Conservation (phyloP, 2,113 vertebrate species). For the Pongo abelii region DNA sequence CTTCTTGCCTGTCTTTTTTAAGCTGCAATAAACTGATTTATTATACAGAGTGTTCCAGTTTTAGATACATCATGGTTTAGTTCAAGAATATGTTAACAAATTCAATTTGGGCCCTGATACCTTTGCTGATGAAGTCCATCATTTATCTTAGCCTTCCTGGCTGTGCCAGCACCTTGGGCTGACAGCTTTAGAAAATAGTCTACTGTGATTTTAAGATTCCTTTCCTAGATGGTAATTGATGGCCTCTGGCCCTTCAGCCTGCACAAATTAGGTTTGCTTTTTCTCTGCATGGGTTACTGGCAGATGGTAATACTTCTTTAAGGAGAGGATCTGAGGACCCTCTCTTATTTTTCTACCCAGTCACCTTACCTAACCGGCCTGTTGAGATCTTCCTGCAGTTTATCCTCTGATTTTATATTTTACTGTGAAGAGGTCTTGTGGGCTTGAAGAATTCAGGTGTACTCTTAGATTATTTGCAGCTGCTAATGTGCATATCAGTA, state of each 20-base stretch:
- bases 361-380: neutral
- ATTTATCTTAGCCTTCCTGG: neutral
- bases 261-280: neutral
- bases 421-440: neutral
- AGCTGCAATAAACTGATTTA: neutral
- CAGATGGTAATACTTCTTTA: neutral
- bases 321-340: neutral
- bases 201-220: neutral
- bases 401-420: neutral
- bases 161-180: neutral
- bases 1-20: neutral
- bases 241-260: neutral
- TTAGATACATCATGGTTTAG: neutral
- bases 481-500: neutral
- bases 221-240: neutral
- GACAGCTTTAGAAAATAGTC: neutral
- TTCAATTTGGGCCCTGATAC: neutral
- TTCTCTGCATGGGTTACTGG: neutral
- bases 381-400: neutral
- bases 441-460: slow-evolving; percentile 19
- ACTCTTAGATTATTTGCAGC: neutral
- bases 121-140: neutral
- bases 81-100: slow-evolving; percentile 36
- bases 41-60: slow-evolving; percentile 11
- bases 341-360: neutral